phyloP scores from a whole-genome alignment of 1,140 invertebrate species.

The Drosophila nannoptera region DNA sequence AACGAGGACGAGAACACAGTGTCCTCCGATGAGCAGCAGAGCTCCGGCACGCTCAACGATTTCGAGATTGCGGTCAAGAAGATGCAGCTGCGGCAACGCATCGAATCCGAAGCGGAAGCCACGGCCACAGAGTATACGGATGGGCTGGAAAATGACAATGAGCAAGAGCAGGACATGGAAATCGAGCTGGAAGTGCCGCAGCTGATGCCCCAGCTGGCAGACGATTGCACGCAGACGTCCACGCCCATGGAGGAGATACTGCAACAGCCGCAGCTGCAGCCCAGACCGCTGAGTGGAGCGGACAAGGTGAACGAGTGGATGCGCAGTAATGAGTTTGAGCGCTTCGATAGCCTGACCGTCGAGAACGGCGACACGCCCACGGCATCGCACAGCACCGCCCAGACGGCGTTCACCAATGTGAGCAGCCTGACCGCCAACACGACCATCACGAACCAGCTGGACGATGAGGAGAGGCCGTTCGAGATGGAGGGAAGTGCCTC shows the following conservation, averaged over 20 bases:
- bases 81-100: slow-evolving; percentile 47
- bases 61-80: slow-evolving; percentile 62
- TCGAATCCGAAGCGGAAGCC: slow-evolving; percentile 53
- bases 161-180: slow-evolving; percentile 58
- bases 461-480: slow-evolving; percentile 48
- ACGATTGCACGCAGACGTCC: slow-evolving; percentile 71
- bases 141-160: slow-evolving; percentile 57
- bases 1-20: slow-evolving; percentile 70
- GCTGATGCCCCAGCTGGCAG: slow-evolving; percentile 55
- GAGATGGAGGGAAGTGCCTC: slow-evolving; percentile 81
- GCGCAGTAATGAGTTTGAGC: slow-evolving; percentile 72
- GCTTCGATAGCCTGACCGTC: slow-evolving; percentile 71
- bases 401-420: slow-evolving; percentile 65
- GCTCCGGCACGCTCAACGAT: slow-evolving; percentile 71
- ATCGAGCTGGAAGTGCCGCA: slow-evolving; percentile 72
- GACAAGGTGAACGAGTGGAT: slow-evolving; percentile 79
- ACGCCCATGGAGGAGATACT: slow-evolving; percentile 75
- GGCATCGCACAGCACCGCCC: slow-evolving; percentile 55
- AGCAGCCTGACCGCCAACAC: slow-evolving; percentile 67
- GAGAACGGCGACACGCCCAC: slow-evolving; percentile 68
- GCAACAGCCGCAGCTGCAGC: slow-evolving; percentile 58
- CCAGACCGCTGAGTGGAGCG: slow-evolving; percentile 51
- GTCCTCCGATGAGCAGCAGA: slow-evolving; percentile 72
- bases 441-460: slow-evolving; percentile 67
- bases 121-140: slow-evolving; percentile 64